phyloP scores from a whole-genome alignment of 2,888 invertebrate species.

The Elegia similella region DNA sequence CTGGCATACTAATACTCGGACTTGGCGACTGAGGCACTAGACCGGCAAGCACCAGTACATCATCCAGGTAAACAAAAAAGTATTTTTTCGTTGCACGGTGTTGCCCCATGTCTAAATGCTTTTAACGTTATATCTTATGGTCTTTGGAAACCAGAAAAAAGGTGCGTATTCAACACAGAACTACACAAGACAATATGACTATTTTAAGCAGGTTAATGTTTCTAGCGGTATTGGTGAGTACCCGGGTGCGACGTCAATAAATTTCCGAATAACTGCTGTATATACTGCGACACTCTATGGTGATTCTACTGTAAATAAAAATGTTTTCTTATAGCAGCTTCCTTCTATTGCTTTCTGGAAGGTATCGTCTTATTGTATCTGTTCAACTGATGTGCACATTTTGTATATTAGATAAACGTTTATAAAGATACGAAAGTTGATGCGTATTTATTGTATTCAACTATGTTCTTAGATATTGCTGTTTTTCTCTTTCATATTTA shows the following conservation, averaged over 20 bases:
- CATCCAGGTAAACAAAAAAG: conserved; percentile 60
- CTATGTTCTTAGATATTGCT: too few relatives aligned
- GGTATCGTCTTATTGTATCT: conserved; percentile 14
- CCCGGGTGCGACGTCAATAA: conserved; percentile 28
- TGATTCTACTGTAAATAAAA: conserved; percentile 43
- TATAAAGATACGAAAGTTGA: too few relatives aligned
- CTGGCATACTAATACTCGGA: conserved; percentile 80
- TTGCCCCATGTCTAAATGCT: conserved; percentile 46
- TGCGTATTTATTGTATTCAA: too few relatives aligned
- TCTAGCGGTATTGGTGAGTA: conserved; percentile 37
- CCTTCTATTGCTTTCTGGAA: conserved; percentile 35
- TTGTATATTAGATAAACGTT: neutral
- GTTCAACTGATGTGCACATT: neutral
- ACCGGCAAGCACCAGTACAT: conserved; percentile 42
- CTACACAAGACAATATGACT: conserved; percentile 25
- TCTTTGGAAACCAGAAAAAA: conserved; percentile 25
- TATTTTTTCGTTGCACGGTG: conserved; percentile 40
- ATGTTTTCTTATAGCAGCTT: conserved; percentile 44
- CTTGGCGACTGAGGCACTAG: conserved; percentile 63
- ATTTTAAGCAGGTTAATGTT: conserved; percentile 14
- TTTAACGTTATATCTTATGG: conserved; percentile 28
- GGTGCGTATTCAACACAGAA: conserved; percentile 52
- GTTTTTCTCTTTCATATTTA: too few relatives aligned
- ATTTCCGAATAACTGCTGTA: conserved; percentile 63
- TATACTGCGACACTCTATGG: conserved; percentile 48